These are phyloP conservation scores for Sphaerophoria rueppellii DNA, from an alignment of 2,888 invertebrate genomes.

Conservation along the genomic window DNA sequence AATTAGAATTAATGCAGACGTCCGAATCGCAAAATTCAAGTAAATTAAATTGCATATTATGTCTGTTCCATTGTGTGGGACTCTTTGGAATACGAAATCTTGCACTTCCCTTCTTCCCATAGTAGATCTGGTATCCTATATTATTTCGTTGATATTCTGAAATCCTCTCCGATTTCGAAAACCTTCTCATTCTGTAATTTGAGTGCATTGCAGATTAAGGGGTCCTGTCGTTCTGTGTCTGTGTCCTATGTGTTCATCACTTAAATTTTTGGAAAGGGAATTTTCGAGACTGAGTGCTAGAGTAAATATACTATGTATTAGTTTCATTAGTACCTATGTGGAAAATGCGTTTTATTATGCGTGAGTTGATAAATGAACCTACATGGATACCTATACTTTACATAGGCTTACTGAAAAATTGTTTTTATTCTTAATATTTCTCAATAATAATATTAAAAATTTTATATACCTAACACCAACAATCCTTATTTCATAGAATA, in stretches of 20 bases:
- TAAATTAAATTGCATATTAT: constrained; percentile 76
- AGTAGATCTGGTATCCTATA: not conserved
- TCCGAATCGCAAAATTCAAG: constrained; percentile 76
- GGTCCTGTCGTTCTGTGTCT: constrained; percentile 59
- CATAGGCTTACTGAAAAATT: constrained; percentile 56
- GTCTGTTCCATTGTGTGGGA: constrained; percentile 70
- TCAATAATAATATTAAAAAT: too few species aligned
- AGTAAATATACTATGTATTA: not conserved
- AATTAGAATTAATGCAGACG: constrained; percentile 77
- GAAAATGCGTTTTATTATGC: constrained; percentile 64
- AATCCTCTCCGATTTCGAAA: constrained; percentile 64
- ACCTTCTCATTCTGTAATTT: constrained; percentile 52
- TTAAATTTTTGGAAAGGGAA: constrained; percentile 44
- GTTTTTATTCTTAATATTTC: constrained; percentile 66
- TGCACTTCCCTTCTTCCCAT: constrained; percentile 26
- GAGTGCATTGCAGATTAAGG: constrained; percentile 72
- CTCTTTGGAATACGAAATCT: constrained; percentile 70
- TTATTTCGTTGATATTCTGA: constrained; percentile 34
- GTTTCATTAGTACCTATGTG: constrained; percentile 34
- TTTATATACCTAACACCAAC: too few species aligned
- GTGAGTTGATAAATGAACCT: constrained; percentile 51
- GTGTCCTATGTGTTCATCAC: constrained; percentile 41
- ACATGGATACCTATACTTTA: constrained; percentile 54
- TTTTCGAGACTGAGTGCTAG: constrained; percentile 20
- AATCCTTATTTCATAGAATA: too few species aligned